A percentile compares a stretch with the other conserved stretches of the same genome.
Conservation (phyloP, 2,888 invertebrate species). For the Linnaemya tessellans region DNA sequence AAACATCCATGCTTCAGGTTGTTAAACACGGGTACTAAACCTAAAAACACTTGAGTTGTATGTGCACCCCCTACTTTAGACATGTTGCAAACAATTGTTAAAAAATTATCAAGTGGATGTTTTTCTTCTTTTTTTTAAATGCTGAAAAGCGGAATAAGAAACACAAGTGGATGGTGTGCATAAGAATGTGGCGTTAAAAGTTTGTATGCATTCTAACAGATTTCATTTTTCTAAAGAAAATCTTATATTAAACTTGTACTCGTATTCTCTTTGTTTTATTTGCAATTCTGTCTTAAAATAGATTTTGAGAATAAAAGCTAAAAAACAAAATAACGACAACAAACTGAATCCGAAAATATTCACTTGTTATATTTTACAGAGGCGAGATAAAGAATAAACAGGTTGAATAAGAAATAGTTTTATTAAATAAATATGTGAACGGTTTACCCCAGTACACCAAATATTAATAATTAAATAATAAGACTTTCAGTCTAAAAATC, state of each 20-base stretch:
- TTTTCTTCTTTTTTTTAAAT: neutral
- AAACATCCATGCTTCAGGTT: neutral
- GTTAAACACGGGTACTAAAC: slow-evolving; percentile 21
- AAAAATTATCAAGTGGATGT: slow-evolving; percentile 15
- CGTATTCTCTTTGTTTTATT: neutral
- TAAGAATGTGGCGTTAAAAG: neutral
- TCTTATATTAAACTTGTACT: neutral
- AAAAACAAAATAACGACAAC: neutral
- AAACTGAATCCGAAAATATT: neutral
- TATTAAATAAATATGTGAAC: no score
- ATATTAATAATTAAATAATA: no score
- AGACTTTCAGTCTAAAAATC: no score
- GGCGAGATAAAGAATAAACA: neutral
- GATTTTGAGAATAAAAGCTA: slow-evolving; percentile 19
- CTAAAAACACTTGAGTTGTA: slow-evolving; percentile 13
- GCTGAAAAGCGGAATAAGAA: slow-evolving; percentile 2
- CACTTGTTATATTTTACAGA: neutral
- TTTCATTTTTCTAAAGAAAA: slow-evolving; percentile 2
- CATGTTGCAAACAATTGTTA: slow-evolving; percentile 37
- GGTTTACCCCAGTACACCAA: no score
- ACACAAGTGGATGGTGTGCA: neutral
- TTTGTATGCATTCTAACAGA: slow-evolving; percentile 2
- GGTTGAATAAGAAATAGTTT: no score
- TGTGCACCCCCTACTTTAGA: neutral
- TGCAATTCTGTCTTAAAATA: slow-evolving; percentile 18